phyloP scores from a whole-genome alignment of 2,797 vertebrate genomes.

The Kryptolebias ocellatus region DNA sequence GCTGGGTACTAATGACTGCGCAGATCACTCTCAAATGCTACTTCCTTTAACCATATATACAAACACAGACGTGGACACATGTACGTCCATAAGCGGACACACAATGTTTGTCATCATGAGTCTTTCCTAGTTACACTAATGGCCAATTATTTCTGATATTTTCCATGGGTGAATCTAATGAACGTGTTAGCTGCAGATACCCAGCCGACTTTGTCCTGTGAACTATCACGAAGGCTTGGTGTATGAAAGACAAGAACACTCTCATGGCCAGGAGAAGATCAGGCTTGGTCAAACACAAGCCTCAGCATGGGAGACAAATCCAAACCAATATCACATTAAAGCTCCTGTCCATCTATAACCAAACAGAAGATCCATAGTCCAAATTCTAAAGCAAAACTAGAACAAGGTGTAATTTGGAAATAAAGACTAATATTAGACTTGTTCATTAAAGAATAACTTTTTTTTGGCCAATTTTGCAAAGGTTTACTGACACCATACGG shows the following conservation, averaged over 20 bases:
- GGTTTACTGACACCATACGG: too few species aligned
- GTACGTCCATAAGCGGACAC: conserved; percentile 31
- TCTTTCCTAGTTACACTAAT: conserved; percentile 59
- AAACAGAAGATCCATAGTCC: neutral
- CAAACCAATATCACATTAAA: neutral
- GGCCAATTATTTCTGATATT: conserved; percentile 70
- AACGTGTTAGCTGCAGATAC: conserved; percentile 21
- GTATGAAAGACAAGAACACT: neutral
- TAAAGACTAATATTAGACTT: too few species aligned
- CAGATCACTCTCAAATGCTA: conserved; percentile 34
- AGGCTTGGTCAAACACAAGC: too few species aligned
- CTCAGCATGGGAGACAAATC: too few species aligned
- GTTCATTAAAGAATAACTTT: too few species aligned
- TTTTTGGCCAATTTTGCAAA: too few species aligned
- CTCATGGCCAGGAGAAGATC: too few species aligned
- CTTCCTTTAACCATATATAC: conserved; percentile 27
- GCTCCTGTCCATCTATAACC: neutral
- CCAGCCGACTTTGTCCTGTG: conserved; percentile 36
- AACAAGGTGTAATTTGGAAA: too few species aligned
- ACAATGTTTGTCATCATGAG: conserved; percentile 48
- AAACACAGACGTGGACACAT: conserved; percentile 27
- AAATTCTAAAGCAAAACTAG: too few species aligned
- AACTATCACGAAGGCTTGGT: conserved; percentile 26
- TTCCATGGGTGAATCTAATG: neutral
- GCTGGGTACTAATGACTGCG: conserved; percentile 70